These are phyloP conservation scores for Argya squamiceps DNA, from an alignment of 2,797 vertebrate species.

Conservation along the genomic window DNA sequence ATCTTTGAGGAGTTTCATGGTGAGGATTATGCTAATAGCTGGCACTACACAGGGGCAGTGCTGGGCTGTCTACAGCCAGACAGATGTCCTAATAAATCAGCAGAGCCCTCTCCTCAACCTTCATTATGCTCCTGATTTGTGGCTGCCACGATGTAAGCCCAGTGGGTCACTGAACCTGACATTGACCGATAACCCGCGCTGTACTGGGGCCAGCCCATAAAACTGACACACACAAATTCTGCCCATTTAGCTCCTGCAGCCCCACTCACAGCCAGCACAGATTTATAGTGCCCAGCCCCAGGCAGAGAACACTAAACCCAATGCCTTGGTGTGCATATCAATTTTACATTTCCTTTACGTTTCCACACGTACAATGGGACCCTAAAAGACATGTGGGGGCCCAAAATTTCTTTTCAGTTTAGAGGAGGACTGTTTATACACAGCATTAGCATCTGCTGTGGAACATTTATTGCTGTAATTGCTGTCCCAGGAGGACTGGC, in stretches of 20 bases:
- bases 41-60: background rate
- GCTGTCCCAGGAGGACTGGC: slow-evolving; percentile 51
- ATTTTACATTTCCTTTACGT: slow-evolving; percentile 61
- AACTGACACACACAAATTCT: slow-evolving; percentile 48
- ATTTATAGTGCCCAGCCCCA: slow-evolving; percentile 45
- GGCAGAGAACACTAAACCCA: slow-evolving; percentile 28
- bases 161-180: slow-evolving; percentile 63
- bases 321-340: slow-evolving; percentile 29
- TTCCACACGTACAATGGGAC: slow-evolving; percentile 14
- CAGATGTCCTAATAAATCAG: slow-evolving; percentile 71
- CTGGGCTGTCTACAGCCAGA: slow-evolving; percentile 54
- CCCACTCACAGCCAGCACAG: slow-evolving; percentile 9
- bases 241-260: slow-evolving; percentile 56
- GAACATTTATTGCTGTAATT: slow-evolving; percentile 66
- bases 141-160: slow-evolving; percentile 35
- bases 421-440: slow-evolving; percentile 44
- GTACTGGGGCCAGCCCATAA: slow-evolving; percentile 49
- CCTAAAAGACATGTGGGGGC: slow-evolving; percentile 1
- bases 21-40: slow-evolving; percentile 64
- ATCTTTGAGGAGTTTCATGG: background rate
- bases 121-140: slow-evolving; percentile 68
- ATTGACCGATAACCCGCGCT: slow-evolving; percentile 47
- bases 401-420: slow-evolving; percentile 49
- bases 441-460: slow-evolving; percentile 60
- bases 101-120: slow-evolving; percentile 56